Conservation (phyloP, 2,888 invertebrate species). For the Ormyrus pomaceus region DNA sequence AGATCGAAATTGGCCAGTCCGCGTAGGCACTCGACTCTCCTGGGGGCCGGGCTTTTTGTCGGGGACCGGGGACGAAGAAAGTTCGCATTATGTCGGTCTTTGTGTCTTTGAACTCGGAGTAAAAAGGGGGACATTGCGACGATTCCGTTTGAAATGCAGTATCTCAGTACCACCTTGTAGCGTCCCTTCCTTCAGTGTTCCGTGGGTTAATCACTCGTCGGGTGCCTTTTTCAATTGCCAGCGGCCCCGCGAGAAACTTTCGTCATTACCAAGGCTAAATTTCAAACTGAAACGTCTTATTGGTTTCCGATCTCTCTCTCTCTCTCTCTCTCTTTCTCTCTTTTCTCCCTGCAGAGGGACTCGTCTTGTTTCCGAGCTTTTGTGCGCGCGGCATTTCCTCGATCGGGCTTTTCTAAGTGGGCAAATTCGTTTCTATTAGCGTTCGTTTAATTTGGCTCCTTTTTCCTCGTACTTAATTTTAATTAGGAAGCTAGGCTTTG, state of each 20-base stretch:
- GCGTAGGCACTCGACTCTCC: neutral
- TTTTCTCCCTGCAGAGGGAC: too few species aligned
- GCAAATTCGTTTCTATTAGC: neutral
- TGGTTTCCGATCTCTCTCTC: constrained; percentile 27
- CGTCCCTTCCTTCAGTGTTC: neutral
- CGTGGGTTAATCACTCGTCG: constrained; percentile 24
- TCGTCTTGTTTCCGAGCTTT: too few species aligned
- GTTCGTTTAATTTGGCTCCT: too few species aligned
- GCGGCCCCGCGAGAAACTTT: constrained; percentile 50
- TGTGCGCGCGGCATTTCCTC: neutral
- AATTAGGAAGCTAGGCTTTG: too few species aligned
- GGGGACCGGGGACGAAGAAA: constrained; percentile 21
- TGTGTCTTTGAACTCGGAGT: constrained; percentile 21
- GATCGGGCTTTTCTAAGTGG: neutral
- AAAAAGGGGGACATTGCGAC: neutral
- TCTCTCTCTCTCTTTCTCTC: neutral
- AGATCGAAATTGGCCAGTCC: constrained; percentile 16
- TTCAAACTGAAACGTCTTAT: constrained; percentile 28
- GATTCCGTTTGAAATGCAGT: neutral
- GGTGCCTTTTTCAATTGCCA: constrained; percentile 34
- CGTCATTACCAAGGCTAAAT: constrained; percentile 53
- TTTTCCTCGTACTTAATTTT: too few species aligned
- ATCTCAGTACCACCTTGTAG: neutral
- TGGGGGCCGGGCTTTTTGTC: neutral
- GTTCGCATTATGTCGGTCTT: constrained; percentile 31